Evolutionary conservation across 2,797 vertebrate species (phyloP).

Genomic region (Arctocebus calabarensis): DNA sequence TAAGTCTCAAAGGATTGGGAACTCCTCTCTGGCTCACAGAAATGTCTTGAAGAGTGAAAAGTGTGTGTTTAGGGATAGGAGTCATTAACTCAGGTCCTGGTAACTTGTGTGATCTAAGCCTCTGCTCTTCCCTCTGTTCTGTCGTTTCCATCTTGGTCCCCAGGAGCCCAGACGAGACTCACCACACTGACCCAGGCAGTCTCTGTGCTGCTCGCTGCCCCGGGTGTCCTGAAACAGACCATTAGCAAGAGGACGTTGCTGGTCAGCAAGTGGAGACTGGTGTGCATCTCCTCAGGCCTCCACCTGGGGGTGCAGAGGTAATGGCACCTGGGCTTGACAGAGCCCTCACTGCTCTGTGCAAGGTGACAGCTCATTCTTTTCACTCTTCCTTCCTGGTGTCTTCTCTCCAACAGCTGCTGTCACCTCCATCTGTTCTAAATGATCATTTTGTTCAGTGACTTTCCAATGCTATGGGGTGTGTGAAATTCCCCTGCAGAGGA

Average conservation of each 20-base stretch:
- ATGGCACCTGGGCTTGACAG: too few relatives aligned
- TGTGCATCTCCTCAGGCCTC: not conserved
- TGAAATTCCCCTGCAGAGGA: too few relatives aligned
- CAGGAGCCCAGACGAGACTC: not conserved
- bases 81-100: not conserved
- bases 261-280: not conserved
- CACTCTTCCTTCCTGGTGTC: too few relatives aligned
- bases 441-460: too few relatives aligned
- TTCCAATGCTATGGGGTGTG: too few relatives aligned
- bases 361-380: too few relatives aligned
- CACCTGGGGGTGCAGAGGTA: not conserved
- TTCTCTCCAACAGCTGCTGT: too few relatives aligned
- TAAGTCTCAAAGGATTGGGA: fast-evolving
- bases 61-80: fast-evolving
- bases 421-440: too few relatives aligned
- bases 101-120: not conserved
- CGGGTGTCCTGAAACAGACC: not conserved
- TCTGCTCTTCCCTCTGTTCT: not conserved
- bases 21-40: not conserved
- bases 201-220: not conserved
- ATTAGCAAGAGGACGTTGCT: not conserved
- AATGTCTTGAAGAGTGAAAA: not conserved
- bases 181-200: not conserved
- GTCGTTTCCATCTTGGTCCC: not conserved
- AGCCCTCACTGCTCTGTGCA: too few relatives aligned